Percentiles rank a stretch among this genome's conserved stretches.
Evolutionary conservation across 2,113 vertebrate species (phyloP).

Genomic region (Tyto alba): DNA sequence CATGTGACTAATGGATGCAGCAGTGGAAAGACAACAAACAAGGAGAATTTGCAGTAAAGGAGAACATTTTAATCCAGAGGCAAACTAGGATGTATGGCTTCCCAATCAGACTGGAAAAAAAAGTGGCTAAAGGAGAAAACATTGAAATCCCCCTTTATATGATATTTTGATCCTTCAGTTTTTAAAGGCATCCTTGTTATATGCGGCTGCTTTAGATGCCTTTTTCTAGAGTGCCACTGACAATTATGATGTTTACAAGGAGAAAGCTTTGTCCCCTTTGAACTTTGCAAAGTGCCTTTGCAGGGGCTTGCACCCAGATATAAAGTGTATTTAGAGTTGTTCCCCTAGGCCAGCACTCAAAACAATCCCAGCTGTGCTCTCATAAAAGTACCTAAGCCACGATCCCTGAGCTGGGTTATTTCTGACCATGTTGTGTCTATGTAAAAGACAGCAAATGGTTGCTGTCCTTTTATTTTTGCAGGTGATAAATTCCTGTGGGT

Average conservation of each 20-base stretch:
- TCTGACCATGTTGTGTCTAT: rapidly evolving
- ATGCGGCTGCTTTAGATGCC: not conserved
- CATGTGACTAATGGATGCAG: not conserved
- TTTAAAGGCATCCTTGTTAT: not conserved
- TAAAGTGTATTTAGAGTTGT: not conserved
- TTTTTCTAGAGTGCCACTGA: not conserved
- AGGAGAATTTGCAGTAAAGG: not conserved
- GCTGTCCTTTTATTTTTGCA: not conserved
- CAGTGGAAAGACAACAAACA: not conserved
- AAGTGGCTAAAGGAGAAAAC: not conserved
- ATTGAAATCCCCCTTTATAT: not conserved
- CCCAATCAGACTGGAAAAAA: not conserved
- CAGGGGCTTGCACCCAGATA: not conserved
- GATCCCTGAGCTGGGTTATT: not conserved
- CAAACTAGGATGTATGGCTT: not conserved
- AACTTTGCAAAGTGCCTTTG: not conserved
- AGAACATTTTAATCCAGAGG: not conserved
- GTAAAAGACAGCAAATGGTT: not conserved
- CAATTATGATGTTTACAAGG: not conserved
- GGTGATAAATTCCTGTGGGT: not conserved
- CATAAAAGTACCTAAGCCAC: not conserved
- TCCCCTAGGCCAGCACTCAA: not conserved
- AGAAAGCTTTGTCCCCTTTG: not conserved
- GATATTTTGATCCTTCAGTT: not conserved
- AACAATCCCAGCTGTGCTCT: not conserved